Evolutionary conservation across 2,888 invertebrate species (phyloP).

Genomic region (Drosophila meridiana): DNA sequence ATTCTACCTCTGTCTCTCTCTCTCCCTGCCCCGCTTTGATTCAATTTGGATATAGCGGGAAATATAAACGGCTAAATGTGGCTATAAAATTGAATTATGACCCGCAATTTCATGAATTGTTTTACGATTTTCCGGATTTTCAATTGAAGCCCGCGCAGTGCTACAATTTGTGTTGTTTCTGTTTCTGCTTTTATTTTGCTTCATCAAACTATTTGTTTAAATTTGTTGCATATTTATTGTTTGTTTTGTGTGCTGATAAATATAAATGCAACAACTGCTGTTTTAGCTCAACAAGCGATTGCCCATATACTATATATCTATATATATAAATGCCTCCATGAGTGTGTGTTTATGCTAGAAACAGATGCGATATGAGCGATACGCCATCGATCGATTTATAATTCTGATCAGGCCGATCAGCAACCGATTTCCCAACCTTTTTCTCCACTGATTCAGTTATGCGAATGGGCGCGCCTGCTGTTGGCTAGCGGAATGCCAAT

Average conservation of each 20-base stretch:
- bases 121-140: slow-evolving; percentile 38
- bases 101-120: slow-evolving; percentile 34
- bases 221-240: slow-evolving; percentile 37
- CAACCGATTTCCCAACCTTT: neutral
- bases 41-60: neutral
- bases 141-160: slow-evolving; percentile 13
- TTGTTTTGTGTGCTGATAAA: slow-evolving; percentile 28
- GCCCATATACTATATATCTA: neutral
- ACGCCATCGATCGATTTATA: slow-evolving; percentile 48
- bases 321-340: neutral
- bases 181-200: neutral
- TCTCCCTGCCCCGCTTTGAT: neutral
- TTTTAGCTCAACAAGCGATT: slow-evolving; percentile 28
- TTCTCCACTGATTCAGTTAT: neutral
- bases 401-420: slow-evolving; percentile 31
- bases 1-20: neutral
- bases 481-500: slow-evolving; percentile 26
- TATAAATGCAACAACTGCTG: slow-evolving; percentile 43
- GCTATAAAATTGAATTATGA: slow-evolving; percentile 63
- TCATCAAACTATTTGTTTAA: slow-evolving; percentile 25
- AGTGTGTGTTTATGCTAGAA: slow-evolving; percentile 1
- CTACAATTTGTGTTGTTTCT: neutral
- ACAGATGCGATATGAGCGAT: slow-evolving; percentile 27
- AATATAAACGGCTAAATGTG: slow-evolving; percentile 28
- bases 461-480: slow-evolving; percentile 19